Conservation (phyloP, 2,888 invertebrate genomes). For the Actias luna region DNA sequence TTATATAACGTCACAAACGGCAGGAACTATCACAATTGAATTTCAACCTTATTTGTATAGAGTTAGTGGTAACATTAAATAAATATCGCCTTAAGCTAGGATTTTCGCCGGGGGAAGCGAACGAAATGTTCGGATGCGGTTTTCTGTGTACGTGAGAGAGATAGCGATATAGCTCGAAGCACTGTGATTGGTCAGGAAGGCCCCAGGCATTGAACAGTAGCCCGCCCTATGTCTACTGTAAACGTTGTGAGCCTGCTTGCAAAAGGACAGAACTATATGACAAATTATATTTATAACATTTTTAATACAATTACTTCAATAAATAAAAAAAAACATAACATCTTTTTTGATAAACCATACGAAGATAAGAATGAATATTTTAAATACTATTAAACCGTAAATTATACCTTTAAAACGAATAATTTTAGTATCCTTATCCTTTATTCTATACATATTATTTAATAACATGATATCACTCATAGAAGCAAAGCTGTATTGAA, state of each 20-base stretch:
- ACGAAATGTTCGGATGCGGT: conserved; percentile 58
- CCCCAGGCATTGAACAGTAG: conserved; percentile 82
- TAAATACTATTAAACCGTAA: no score
- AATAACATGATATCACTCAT: no score
- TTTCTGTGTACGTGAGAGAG: conserved; percentile 49
- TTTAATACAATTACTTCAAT: no score
- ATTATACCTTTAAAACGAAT: no score
- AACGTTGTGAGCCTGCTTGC: conserved; percentile 54
- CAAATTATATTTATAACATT: no score
- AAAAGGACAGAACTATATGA: conserved; percentile 52
- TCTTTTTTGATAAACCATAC: no score
- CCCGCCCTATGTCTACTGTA: conserved; percentile 82
- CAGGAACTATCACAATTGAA: conserved; percentile 36
- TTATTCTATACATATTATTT: no score
- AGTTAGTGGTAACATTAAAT: conserved; percentile 48
- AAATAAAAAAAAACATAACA: no score
- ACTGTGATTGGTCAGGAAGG: conserved; percentile 83
- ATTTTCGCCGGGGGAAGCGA: conserved; percentile 79
- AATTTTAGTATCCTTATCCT: no score
- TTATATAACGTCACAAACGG: conserved; percentile 63
- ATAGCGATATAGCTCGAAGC: conserved; percentile 76
- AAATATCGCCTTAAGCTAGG: conserved; percentile 56
- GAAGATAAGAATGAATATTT: no score
- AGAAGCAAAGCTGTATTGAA: no score
- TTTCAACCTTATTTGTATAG: conserved; percentile 42